Evolutionary conservation across 2,888 invertebrate species (phyloP).

Genomic region (Sesia bembeciformis): DNA sequence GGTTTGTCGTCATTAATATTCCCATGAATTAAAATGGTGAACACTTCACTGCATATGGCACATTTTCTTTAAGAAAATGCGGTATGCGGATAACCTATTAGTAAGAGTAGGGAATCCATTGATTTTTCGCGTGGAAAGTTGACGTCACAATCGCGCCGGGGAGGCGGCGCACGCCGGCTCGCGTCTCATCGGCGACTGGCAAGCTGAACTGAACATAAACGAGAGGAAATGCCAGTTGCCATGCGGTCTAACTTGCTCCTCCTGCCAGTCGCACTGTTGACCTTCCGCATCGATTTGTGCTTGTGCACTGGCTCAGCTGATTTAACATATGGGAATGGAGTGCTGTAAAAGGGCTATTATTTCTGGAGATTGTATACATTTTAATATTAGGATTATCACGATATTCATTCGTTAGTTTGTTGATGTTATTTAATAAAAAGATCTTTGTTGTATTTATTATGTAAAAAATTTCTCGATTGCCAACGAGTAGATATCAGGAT

Average conservation of each 20-base stretch:
- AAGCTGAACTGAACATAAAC: conserved; percentile 6
- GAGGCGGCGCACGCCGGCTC: conserved; percentile 64
- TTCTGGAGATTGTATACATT: too few relatives aligned
- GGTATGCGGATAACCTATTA: conserved; percentile 67
- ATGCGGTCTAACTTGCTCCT: conserved; percentile 47
- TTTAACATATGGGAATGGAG: not conserved
- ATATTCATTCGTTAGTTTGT: too few relatives aligned
- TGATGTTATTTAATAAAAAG: too few relatives aligned
- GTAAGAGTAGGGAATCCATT: conserved; percentile 54
- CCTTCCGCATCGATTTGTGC: conserved; percentile 54
- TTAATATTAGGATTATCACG: too few relatives aligned
- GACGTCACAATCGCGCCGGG: conserved; percentile 58
- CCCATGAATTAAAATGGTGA: conserved; percentile 26
- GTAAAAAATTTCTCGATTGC: too few relatives aligned
- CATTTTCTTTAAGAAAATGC: conserved; percentile 68
- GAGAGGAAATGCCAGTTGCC: conserved; percentile 62
- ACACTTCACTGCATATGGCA: conserved; percentile 65
- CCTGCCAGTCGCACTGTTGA: conserved; percentile 32
- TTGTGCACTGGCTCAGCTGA: conserved; percentile 7
- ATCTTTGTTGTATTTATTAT: too few relatives aligned
- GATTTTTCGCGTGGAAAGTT: conserved; percentile 66
- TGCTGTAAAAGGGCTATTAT: too few relatives aligned
- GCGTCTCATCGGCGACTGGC: conserved; percentile 63
- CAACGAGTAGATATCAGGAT: too few relatives aligned
- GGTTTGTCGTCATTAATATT: conserved; percentile 22